Percentiles rank a stretch among this genome's conserved stretches.
These are phyloP conservation scores for Meles meles DNA, from an alignment of 2,113 vertebrate genomes.

Conservation along the genomic window DNA sequence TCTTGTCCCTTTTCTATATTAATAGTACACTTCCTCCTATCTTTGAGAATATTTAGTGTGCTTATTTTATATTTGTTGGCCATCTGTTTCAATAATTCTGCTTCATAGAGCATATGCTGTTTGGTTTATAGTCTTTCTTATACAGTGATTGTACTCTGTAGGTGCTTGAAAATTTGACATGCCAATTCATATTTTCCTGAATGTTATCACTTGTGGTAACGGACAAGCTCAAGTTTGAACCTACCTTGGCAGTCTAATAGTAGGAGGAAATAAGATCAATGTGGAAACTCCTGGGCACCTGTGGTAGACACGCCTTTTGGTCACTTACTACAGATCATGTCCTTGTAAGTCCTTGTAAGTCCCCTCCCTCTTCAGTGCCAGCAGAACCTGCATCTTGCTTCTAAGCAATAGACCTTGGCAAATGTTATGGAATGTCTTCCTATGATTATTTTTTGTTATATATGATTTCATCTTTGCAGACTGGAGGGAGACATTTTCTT, in stretches of 20 bases:
- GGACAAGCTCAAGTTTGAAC: neutral
- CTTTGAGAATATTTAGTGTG: slow-evolving; percentile 25
- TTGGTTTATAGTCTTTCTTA: slow-evolving; percentile 33
- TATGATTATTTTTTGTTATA: neutral
- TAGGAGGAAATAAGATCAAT: neutral
- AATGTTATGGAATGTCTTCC: neutral
- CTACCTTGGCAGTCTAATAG: neutral
- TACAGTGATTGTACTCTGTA: neutral
- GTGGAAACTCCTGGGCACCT: neutral
- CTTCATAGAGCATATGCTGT: neutral
- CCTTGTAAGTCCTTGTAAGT: neutral
- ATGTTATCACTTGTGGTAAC: neutral
- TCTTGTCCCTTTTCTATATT: neutral
- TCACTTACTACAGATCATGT: neutral
- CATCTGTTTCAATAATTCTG: slow-evolving; percentile 43
- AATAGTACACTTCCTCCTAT: neutral
- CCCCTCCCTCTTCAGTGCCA: neutral
- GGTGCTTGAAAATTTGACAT: neutral
- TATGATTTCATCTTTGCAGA: neutral
- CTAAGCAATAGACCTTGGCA: neutral
- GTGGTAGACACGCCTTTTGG: neutral
- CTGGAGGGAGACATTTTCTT: neutral
- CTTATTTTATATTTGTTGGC: slow-evolving; percentile 16
- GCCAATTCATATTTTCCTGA: neutral
- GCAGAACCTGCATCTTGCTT: neutral